Conservation (phyloP, 2,113 vertebrate genomes). For the Phaethon lepturus region DNA sequence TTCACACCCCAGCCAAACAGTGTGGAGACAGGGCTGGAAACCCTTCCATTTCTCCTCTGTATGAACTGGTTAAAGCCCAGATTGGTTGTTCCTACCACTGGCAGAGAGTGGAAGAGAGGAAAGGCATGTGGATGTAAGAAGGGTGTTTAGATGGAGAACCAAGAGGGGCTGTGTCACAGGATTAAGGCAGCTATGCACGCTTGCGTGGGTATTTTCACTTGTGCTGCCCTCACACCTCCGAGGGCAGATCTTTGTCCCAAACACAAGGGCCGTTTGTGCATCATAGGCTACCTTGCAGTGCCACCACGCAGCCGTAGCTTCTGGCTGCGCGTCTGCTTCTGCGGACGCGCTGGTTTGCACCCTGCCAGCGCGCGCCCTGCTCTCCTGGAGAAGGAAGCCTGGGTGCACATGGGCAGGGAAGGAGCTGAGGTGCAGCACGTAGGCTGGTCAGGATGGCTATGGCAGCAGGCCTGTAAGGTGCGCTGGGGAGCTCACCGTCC, state of each 20-base stretch:
- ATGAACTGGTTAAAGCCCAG: neutral
- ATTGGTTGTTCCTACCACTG: neutral
- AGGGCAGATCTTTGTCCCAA: neutral
- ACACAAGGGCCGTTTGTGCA: neutral
- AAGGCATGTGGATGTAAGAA: neutral
- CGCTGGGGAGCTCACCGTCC: neutral
- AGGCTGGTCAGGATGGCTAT: accelerated
- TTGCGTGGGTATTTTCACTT: neutral
- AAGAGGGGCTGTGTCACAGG: neutral
- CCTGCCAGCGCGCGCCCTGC: neutral
- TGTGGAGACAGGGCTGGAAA: neutral
- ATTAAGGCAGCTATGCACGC: neutral
- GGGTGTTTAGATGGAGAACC: neutral
- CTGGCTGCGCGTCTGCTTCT: accelerated
- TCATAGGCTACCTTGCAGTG: neutral
- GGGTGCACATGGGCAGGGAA: accelerated
- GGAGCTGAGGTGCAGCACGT: neutral
- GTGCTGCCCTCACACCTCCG: neutral
- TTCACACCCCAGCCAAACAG: neutral
- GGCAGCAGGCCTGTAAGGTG: neutral
- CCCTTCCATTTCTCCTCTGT: neutral
- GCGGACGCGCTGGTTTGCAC: neutral
- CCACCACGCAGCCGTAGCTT: neutral
- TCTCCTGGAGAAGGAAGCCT: neutral
- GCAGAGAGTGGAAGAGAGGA: neutral